These are phyloP conservation scores for Carcinoscorpius rotundicauda DNA, from an alignment of 1,140 invertebrate genomes.

Conservation along the genomic window DNA sequence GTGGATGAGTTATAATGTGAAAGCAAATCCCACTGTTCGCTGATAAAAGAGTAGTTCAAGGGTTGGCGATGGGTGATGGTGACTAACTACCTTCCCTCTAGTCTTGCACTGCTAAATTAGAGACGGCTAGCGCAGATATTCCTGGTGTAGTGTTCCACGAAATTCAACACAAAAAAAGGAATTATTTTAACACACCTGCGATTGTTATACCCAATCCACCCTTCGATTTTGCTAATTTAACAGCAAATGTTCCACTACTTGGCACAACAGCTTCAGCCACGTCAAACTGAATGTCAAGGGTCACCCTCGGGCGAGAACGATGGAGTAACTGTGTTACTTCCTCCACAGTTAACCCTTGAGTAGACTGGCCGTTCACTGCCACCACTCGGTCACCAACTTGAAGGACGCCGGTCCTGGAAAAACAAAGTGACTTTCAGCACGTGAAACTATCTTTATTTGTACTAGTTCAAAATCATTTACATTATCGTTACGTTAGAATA, in stretches of 20 bases:
- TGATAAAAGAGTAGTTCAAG: too few relatives aligned
- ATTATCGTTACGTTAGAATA: too few relatives aligned
- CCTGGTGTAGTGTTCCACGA: too few relatives aligned
- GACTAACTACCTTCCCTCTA: too few relatives aligned
- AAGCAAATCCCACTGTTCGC: too few relatives aligned
- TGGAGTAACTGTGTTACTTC: conserved; percentile 39
- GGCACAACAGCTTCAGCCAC: conserved; percentile 85
- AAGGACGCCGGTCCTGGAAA: conserved; percentile 51
- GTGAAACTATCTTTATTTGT: too few relatives aligned
- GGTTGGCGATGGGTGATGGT: too few relatives aligned
- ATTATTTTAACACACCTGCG: conserved; percentile 43
- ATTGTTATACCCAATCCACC: conserved; percentile 72
- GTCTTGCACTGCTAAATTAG: too few relatives aligned
- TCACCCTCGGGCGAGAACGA: conserved; percentile 35
- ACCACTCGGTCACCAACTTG: conserved; percentile 69
- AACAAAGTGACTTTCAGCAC: background rate
- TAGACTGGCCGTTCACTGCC: conserved; percentile 54
- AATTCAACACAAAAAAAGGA: too few relatives aligned
- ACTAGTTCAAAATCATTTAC: too few relatives aligned
- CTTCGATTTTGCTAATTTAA: conserved; percentile 67
- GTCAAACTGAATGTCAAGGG: conserved; percentile 70
- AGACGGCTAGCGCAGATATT: too few relatives aligned
- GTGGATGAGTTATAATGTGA: too few relatives aligned
- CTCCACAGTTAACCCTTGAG: conserved; percentile 36
- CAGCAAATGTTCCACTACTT: conserved; percentile 74